phyloP scores from a whole-genome alignment of 2,888 invertebrate species.

The Stenurella melanura region DNA sequence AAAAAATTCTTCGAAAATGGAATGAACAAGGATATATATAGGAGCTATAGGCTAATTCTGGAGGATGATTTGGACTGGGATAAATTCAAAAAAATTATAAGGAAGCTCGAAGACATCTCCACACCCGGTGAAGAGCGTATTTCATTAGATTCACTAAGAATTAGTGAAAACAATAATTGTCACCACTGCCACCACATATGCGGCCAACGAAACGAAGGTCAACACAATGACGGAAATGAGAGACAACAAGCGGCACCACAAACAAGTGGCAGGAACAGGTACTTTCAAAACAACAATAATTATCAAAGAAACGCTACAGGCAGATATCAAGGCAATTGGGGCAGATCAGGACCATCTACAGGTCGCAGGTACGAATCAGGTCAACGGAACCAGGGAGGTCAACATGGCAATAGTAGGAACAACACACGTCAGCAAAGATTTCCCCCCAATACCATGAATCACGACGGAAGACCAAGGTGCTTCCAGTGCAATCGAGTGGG shows the following conservation, averaged over 20 bases:
- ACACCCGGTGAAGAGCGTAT: background rate
- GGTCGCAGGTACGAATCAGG: background rate
- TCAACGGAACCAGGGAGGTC: background rate
- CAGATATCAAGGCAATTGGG: background rate
- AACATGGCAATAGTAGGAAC: background rate
- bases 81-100: conserved; percentile 32
- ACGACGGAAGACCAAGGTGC: conserved; percentile 29
- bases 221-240: background rate
- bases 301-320: background rate
- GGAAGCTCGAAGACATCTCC: conserved; percentile 26
- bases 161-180: background rate
- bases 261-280: background rate
- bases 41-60: conserved; percentile 23
- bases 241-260: too few relatives aligned
- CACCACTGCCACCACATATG: conserved; percentile 1
- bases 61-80: conserved; percentile 34
- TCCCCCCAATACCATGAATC: conserved; percentile 24
- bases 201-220: background rate
- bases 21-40: conserved; percentile 23
- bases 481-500: conserved; percentile 34
- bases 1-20: conserved; percentile 35
- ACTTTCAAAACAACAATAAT: background rate
- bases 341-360: background rate
- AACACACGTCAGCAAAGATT: background rate
- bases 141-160: background rate